phyloP scores from a whole-genome alignment of 1,140 invertebrate species.

The Oryctes rhinoceros region DNA sequence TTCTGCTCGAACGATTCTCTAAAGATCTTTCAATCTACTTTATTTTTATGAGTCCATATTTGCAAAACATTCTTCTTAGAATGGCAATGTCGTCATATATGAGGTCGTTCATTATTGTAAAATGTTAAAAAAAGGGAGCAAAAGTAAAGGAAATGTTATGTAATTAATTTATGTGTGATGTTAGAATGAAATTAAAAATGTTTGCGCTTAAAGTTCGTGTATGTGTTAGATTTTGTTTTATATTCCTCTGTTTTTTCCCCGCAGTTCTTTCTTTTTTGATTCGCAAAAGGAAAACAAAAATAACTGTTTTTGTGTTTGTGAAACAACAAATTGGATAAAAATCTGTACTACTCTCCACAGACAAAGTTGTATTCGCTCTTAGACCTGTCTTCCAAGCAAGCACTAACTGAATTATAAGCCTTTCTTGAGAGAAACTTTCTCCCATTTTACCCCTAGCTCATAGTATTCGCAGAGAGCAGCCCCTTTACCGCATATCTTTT shows the following conservation, averaged over 20 bases:
- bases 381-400: conserved; percentile 45
- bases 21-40: conserved; percentile 40
- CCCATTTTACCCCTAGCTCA: conserved; percentile 47
- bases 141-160: neutral
- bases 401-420: conserved; percentile 54
- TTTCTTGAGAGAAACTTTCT: conserved; percentile 51
- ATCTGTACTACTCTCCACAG: conserved; percentile 30
- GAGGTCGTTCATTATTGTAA: conserved; percentile 5
- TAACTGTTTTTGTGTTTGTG: conserved; percentile 37
- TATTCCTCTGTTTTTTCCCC: neutral
- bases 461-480: conserved; percentile 45
- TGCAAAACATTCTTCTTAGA: neutral
- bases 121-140: neutral
- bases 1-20: conserved; percentile 47
- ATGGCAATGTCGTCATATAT: neutral
- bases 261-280: neutral
- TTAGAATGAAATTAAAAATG: too few relatives aligned
- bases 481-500: conserved; percentile 51
- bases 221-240: neutral
- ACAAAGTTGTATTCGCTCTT: conserved; percentile 34
- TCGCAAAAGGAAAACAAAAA: neutral
- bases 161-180: neutral
- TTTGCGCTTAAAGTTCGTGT: too few relatives aligned
- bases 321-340: conserved; percentile 40
- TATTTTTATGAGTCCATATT: conserved; percentile 18